A percentile compares a stretch with the other conserved stretches of the same genome.
phyloP scores from a whole-genome alignment of 2,888 invertebrate genomes.

The Amphiduros pacificus region DNA sequence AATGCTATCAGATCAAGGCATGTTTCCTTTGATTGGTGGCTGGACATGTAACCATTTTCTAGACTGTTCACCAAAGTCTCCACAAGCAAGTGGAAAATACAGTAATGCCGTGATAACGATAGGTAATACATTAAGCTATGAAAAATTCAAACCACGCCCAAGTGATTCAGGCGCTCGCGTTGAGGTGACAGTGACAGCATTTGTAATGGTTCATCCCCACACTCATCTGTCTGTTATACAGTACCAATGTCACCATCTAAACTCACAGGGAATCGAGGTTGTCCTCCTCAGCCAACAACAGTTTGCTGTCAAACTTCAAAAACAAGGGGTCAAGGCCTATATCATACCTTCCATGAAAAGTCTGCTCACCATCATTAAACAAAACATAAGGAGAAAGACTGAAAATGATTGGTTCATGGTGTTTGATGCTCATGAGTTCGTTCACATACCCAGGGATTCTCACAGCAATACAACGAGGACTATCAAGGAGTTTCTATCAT shows the following conservation, averaged over 20 bases:
- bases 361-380: no score
- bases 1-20: conserved; percentile 1
- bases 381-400: no score
- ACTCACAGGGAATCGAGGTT: neutral
- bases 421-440: conserved; percentile 6
- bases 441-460: conserved; percentile 3
- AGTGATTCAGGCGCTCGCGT: neutral
- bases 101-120: neutral
- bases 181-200: neutral
- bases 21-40: neutral
- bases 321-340: no score
- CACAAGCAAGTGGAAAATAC: neutral
- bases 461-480: no score
- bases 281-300: no score
- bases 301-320: no score
- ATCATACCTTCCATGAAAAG: no score
- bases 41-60: neutral
- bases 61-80: neutral
- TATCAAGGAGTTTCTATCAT: no score
- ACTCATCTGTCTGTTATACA: neutral
- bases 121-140: no score
- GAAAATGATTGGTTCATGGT: conserved; percentile 13
- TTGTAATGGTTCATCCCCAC: conserved; percentile 2
- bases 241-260: neutral
- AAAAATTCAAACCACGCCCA: no score